Evolutionary conservation across 2,113 vertebrate genomes (phyloP).

Genomic region (Varanus salvator): DNA sequence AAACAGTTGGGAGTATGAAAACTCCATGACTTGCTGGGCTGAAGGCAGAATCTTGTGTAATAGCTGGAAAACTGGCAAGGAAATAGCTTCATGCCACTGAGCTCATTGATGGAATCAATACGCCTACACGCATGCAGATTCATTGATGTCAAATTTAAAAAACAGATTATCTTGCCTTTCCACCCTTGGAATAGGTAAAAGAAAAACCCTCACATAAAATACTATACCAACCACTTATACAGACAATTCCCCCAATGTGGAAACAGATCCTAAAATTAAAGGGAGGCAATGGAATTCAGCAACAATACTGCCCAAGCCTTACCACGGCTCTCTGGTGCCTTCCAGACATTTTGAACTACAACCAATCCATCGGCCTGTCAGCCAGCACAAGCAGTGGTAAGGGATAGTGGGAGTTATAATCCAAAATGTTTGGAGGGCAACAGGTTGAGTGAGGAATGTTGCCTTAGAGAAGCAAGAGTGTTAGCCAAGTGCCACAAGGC

Average conservation of each 20-base stretch:
- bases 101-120: background rate
- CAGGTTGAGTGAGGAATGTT: too few relatives aligned
- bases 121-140: background rate
- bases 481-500: too few relatives aligned
- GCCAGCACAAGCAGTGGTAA: too few relatives aligned
- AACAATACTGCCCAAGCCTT: too few relatives aligned
- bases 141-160: background rate
- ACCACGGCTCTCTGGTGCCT: too few relatives aligned
- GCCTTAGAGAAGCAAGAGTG: too few relatives aligned
- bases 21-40: background rate
- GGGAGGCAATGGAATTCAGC: too few relatives aligned
- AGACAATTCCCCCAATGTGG: background rate
- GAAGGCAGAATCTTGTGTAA: background rate
- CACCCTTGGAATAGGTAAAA: background rate
- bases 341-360: too few relatives aligned
- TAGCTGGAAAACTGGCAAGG: background rate
- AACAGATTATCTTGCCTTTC: background rate
- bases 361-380: too few relatives aligned
- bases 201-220: background rate
- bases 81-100: conserved; percentile 13
- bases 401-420: too few relatives aligned
- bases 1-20: conserved; percentile 1
- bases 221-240: background rate
- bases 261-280: background rate
- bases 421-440: too few relatives aligned